Base-by-base conservation (phyloP, 2,888 invertebrate genomes). In the Syritta pipiens region DNA sequence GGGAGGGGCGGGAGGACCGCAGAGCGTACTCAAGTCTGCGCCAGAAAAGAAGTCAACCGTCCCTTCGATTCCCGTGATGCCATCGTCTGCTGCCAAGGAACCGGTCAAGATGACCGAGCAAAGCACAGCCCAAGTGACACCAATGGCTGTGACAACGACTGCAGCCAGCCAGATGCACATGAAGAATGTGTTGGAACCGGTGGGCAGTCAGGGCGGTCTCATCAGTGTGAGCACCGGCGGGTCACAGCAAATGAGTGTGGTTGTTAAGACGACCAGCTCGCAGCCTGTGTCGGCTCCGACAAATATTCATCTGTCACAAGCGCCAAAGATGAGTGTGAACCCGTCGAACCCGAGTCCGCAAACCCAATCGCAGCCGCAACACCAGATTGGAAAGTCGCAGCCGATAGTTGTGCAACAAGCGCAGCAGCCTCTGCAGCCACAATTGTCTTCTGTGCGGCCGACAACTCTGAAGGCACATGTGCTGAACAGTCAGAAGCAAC, bases 381-480 rank as follows among this genome's bases (percentile, higher is more conserved):
- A 72, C 63, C 68, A 49, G 12, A 76, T 84, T 17, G 63, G 83
- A 51, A 82, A 81, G 19, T 83, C 86, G 37, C 87, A 87, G 51
- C 83, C 85, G 0, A 84, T 87, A 37, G 84, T 87, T n/a, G 65
- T 86, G 44, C 84, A 85, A 49, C 85, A 82, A 83, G 85, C 84
- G 55, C 81, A 86, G 10, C 85, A 84, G 7, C 85, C 84, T 32
- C 85, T 87, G 85, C 88, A 87, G 62, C 90, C 89, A 2, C 88
- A 86, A 75, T 88, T 84, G 57, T 85, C 82, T 46, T 86, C 82
- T 49, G 89, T 87, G 71, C 86, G 87, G 17, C 87, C 91, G 0
- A 92, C 92, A 14, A 91, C 91, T 3, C 86, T 93, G 1, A 93
- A 93, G 83, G 92, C 92, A 1, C 92, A 92, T 79, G 92, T 93